Conservation (phyloP, 2,888 invertebrate species). For the Drosophila histrio region DNA sequence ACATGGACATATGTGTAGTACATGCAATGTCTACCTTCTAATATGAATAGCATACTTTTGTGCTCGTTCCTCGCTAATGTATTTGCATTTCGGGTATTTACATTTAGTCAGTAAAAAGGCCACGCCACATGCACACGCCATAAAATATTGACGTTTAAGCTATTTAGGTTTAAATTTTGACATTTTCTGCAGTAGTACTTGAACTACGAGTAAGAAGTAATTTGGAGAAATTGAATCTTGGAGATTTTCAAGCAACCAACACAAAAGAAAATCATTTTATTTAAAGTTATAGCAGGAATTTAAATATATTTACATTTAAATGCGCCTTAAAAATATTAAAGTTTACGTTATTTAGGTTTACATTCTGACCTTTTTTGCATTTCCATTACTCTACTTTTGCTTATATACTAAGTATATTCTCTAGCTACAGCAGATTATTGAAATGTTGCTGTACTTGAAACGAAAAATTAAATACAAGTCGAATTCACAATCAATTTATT, state of each 20-base stretch:
- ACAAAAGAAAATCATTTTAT: too few species aligned
- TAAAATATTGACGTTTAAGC: conserved; percentile 27
- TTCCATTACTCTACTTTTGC: neutral
- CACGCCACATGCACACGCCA: conserved; percentile 9
- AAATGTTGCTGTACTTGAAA: neutral
- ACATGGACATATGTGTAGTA: neutral
- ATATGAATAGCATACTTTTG: conserved; percentile 57
- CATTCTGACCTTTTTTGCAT: too few species aligned
- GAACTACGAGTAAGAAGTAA: neutral
- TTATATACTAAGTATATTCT: neutral
- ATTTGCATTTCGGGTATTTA: conserved; percentile 72
- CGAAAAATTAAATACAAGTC: conserved; percentile 1
- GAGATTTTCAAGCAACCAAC: too few species aligned
- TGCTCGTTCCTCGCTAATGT: conserved; percentile 53
- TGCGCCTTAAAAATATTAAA: too few species aligned
- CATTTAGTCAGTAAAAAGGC: conserved; percentile 41
- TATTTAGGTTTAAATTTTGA: conserved; percentile 1
- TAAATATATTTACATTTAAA: too few species aligned
- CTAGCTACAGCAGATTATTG: neutral
- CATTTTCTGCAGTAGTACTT: neutral
- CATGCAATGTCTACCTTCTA: conserved; percentile 16
- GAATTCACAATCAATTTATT: conserved; percentile 30
- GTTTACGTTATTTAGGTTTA: too few species aligned
- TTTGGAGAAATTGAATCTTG: neutral
- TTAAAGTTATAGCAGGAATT: too few species aligned